Conservation (phyloP, 1,140 invertebrate species). For the Euborellia annulipes region DNA sequence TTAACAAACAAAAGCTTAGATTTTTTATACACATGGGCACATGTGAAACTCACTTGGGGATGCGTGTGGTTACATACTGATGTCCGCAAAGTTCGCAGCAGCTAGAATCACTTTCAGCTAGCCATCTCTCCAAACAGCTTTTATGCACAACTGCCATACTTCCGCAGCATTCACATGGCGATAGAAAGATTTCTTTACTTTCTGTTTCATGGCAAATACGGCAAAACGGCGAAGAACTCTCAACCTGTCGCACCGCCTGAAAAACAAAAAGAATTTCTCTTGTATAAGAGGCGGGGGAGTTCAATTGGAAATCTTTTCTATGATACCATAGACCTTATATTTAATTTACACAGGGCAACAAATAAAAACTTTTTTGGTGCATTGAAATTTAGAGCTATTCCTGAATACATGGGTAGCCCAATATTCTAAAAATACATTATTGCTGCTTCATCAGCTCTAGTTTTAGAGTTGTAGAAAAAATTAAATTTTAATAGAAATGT, state of each 20-base stretch:
- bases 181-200: conserved; percentile 27
- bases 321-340: conserved; percentile 29
- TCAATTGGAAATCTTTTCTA: conserved; percentile 36
- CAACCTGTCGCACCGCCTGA: not conserved
- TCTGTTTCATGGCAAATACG: conserved; percentile 27
- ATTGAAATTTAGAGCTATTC: too few species aligned
- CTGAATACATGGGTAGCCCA: too few species aligned
- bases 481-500: too few species aligned
- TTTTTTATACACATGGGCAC: too few species aligned
- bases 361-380: too few species aligned
- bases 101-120: conserved; percentile 39
- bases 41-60: not conserved
- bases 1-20: too few species aligned
- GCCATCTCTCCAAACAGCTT: conserved; percentile 51
- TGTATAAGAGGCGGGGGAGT: conserved; percentile 24
- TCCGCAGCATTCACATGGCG: conserved; percentile 34
- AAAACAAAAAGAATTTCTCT: not conserved
- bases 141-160: conserved; percentile 50
- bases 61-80: not conserved
- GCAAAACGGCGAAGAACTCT: conserved; percentile 10
- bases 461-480: too few species aligned
- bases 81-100: conserved; percentile 43
- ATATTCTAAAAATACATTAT: too few species aligned
- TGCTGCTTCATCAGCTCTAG: too few species aligned
- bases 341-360: too few species aligned